Evolutionary conservation across 2,888 invertebrate genomes (phyloP).

Genomic region (Metellina segmentata): DNA sequence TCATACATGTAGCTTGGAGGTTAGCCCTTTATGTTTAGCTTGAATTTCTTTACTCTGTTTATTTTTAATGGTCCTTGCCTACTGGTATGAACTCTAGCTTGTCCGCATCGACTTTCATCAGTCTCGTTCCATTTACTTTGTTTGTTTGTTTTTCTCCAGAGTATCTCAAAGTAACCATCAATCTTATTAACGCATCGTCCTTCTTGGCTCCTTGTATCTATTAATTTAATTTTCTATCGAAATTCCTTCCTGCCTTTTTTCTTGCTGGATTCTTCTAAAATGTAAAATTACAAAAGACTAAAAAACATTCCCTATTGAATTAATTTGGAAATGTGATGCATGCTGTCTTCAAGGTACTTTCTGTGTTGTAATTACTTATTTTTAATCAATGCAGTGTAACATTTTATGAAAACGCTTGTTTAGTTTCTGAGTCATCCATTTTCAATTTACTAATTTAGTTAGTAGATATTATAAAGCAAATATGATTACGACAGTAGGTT

Average conservation of each 20-base stretch:
- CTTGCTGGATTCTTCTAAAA: background rate
- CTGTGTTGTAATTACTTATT: background rate
- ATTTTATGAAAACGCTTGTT: background rate
- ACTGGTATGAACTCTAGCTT: background rate
- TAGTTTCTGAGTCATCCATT: too few species aligned
- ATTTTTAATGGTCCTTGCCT: background rate
- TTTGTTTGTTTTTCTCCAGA: background rate
- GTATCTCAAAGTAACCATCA: background rate
- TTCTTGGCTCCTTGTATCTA: background rate
- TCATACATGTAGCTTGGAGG: background rate
- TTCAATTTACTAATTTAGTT: too few species aligned
- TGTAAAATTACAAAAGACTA: background rate
- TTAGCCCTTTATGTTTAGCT: background rate
- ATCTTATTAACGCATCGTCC: background rate
- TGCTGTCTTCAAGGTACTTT: background rate
- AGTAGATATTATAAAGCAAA: too few species aligned
- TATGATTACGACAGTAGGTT: too few species aligned
- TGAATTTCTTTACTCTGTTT: background rate
- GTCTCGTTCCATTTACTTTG: background rate
- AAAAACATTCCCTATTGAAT: background rate
- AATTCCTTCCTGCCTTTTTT: background rate
- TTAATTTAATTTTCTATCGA: background rate
- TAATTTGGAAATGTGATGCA: background rate
- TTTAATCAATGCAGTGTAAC: background rate
- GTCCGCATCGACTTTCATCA: background rate